Evolutionary conservation across 2,888 invertebrate genomes (phyloP).

Genomic region (Cerastoderma edule): DNA sequence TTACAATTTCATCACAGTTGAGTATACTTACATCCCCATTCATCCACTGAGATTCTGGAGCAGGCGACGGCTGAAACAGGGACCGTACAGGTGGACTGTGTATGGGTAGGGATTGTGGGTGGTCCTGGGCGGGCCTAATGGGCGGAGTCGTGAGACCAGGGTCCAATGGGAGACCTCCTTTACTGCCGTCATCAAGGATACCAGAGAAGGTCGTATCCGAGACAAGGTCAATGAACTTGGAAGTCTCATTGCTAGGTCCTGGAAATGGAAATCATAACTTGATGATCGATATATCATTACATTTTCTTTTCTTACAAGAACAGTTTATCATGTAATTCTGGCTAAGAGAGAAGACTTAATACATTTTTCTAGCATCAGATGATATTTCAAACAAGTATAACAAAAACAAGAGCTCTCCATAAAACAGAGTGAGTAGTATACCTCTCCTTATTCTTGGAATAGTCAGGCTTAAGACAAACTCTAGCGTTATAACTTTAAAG

Average conservation of each 20-base stretch:
- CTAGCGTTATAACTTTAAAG: no score
- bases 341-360: no score
- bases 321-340: no score
- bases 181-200: constrained; percentile 43
- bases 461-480: no score
- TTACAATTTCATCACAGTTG: no score
- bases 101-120: constrained; percentile 23
- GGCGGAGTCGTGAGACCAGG: constrained; percentile 54
- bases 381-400: no score
- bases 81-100: constrained; percentile 58
- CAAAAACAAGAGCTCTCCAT: no score
- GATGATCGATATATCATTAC: no score
- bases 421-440: no score
- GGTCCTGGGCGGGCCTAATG: constrained; percentile 27
- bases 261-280: background rate
- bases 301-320: no score
- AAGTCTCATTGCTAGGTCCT: constrained; percentile 13
- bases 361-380: no score
- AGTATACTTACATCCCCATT: constrained; percentile 88
- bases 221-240: constrained; percentile 40
- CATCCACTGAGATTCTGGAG: constrained; percentile 86
- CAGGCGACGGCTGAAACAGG: constrained; percentile 49
- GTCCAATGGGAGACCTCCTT: constrained; percentile 38
- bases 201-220: constrained; percentile 43
- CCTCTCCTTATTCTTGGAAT: no score